Evolutionary conservation across 2,797 vertebrate genomes (phyloP).

Genomic region (Trichosurus vulpecula): DNA sequence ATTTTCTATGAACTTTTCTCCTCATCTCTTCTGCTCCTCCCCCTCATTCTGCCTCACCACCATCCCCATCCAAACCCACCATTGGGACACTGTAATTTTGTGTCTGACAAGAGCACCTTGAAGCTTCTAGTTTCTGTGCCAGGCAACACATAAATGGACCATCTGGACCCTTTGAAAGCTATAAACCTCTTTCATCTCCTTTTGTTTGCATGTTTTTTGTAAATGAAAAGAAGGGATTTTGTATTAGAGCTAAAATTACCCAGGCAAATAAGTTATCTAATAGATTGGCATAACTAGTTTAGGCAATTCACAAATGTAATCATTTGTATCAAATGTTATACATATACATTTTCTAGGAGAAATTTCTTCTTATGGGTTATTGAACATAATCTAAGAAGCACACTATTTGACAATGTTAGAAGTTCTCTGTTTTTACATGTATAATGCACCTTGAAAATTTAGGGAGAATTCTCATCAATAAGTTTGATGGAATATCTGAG

Average conservation of each 20-base stretch:
- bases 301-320: neutral
- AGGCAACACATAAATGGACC: neutral
- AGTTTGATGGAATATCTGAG: neutral
- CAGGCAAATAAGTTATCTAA: too few relatives aligned
- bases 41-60: neutral
- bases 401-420: neutral
- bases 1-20: neutral
- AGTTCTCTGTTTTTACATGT: neutral
- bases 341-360: neutral
- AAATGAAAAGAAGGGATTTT: neutral
- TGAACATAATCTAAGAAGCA: neutral
- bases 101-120: neutral
- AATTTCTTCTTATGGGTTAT: neutral
- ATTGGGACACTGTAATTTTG: neutral
- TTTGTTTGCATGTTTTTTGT: neutral
- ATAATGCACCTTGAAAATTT: neutral
- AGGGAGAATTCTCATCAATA: neutral
- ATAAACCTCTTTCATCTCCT: neutral
- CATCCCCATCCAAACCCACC: neutral
- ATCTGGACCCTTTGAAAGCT: neutral
- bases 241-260: neutral
- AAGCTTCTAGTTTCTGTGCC: neutral
- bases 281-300: neutral
- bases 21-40: neutral
- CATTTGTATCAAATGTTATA: neutral